Base-by-base conservation (phyloP, 2,113 vertebrate genomes). In the Oreochromis niloticus region DNA sequence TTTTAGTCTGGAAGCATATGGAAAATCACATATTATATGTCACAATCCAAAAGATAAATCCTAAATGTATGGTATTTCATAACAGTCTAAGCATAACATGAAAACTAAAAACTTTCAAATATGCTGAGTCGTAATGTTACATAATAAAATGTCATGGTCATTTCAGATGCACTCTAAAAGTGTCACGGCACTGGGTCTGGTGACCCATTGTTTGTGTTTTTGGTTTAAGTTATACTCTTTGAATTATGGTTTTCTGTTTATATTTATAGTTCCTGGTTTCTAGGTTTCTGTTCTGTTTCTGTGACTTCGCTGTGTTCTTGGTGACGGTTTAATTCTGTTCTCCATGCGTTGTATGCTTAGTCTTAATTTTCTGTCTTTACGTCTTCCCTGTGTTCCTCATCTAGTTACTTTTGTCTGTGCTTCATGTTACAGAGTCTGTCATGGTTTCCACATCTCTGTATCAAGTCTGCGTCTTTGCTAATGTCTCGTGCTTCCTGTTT, bases 251-350 rank as follows among this genome's bases (percentile, higher is more conserved):
- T 63, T 34, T 19, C 59, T 63, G 9, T 34, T 34, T 63, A 63
- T 3, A 63, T 63, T 11, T 55, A 55, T 55, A 63, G 30, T 63
- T 63, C 59, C 59, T 34, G 59, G 59, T 36, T 19, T 63, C 17
- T 19, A 63, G 3, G 3, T 34, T 63, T 63, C 16, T 63, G 59
- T 19, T 63, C 30, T 34, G 59, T 63, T 63, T 63, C 59, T 63
- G 32, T 36, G 32, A 3, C 9, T 1, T 63, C 17, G 2, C 9
- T n/a, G 32, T 36, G 17, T 7, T 36, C 2, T 36, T 0, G 32
- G 0, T 36, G 17, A 63, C 36, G 32, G 30, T 19, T 61, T 3
- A 34, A 19, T 63, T 63, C 59, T 19, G 9, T 16, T 57, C 24
- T 57, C 56, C 56, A 57, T 57, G 56, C 9, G 56, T 34, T 61